These are phyloP conservation scores for Eumeta japonica DNA, from an alignment of 1,140 invertebrate genomes.

Conservation along the genomic window DNA sequence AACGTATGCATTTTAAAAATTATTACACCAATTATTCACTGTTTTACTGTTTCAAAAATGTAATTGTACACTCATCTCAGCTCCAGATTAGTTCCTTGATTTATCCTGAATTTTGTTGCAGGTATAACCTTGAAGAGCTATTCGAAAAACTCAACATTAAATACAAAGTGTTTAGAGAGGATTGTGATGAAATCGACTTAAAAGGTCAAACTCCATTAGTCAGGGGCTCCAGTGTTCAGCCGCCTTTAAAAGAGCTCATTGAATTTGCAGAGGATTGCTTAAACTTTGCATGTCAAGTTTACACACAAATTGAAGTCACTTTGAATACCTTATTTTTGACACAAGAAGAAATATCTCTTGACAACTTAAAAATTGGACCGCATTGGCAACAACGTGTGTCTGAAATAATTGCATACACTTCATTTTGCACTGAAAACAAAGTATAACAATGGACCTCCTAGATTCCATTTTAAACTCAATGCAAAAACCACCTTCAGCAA, in stretches of 20 bases:
- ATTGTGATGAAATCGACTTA: constrained; percentile 32
- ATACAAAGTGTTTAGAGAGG: constrained; percentile 27
- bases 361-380: constrained; percentile 33
- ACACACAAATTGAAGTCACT: constrained; percentile 36
- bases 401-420: constrained; percentile 44
- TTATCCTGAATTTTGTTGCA: constrained; percentile 21
- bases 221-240: constrained; percentile 38
- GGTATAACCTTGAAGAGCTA: constrained; percentile 29
- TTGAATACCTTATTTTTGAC: constrained; percentile 27
- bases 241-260: constrained; percentile 36
- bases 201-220: constrained; percentile 23
- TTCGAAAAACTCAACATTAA: constrained; percentile 38
- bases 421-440: constrained; percentile 41
- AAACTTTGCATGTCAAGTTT: constrained; percentile 35
- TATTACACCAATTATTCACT: no score
- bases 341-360: constrained; percentile 24
- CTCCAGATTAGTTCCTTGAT: not conserved
- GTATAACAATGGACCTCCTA: constrained; percentile 66
- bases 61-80: not conserved
- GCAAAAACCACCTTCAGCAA: constrained; percentile 71
- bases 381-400: constrained; percentile 29
- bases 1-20: not conserved
- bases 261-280: constrained; percentile 37
- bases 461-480: constrained; percentile 73
- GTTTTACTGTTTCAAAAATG: not conserved